phyloP scores from a whole-genome alignment of 2,888 invertebrate species.

The Portevinia maculata region DNA sequence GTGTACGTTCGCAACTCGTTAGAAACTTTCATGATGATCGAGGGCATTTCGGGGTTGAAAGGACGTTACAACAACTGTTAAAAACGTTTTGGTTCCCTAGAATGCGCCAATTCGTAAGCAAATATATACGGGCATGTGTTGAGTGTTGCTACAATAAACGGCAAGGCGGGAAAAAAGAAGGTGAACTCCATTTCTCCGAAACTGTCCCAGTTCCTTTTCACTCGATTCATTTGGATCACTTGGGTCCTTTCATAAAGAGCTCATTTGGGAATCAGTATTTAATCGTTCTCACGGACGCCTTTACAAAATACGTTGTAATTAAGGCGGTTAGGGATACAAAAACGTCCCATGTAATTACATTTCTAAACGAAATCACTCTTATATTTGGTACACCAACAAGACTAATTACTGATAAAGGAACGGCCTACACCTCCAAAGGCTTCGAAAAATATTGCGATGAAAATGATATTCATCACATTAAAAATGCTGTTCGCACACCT shows the following conservation, averaged over 20 bases:
- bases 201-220: constrained; percentile 65
- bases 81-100: constrained; percentile 80
- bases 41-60: constrained; percentile 50
- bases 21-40: constrained; percentile 44
- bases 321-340: no score
- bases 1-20: constrained; percentile 47
- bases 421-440: constrained; percentile 71
- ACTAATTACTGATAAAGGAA: constrained; percentile 75
- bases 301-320: no score
- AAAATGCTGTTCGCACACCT: constrained; percentile 74
- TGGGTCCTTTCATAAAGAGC: constrained; percentile 51
- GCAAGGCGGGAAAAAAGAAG: no score
- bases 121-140: constrained; percentile 81
- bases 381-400: no score
- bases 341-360: constrained; percentile 34
- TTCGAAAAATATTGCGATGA: constrained; percentile 72
- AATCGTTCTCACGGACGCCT: no score
- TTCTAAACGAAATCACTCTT: constrained; percentile 42
- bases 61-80: constrained; percentile 41
- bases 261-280: constrained; percentile 22
- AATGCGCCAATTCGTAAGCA: constrained; percentile 78
- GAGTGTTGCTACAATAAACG: constrained; percentile 80
- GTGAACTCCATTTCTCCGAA: no score
- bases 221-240: constrained; percentile 45
- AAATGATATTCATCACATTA: constrained; percentile 74